Conservation (phyloP, 2,113 vertebrate species). For the Eclectus roratus region DNA sequence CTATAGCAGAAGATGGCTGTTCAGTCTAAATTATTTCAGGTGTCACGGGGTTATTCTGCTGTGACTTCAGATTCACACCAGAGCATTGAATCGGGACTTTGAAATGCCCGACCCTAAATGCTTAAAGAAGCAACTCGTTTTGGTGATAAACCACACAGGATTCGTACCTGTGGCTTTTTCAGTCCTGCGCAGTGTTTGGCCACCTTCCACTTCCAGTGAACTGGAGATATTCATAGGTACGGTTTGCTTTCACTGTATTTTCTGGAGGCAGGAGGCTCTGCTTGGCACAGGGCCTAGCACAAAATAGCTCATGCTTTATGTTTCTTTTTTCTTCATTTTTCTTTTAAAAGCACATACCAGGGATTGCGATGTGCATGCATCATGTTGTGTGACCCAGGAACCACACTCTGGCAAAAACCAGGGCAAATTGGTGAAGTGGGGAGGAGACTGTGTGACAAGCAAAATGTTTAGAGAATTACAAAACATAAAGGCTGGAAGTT, state of each 20-base stretch:
- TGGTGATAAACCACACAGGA: background rate
- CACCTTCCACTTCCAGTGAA: background rate
- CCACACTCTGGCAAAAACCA: background rate
- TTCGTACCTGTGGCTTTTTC: background rate
- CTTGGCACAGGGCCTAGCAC: constrained; percentile 15
- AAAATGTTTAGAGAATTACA: background rate
- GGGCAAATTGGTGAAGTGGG: background rate
- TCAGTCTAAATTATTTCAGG: background rate
- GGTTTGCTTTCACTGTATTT: background rate
- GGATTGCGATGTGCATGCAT: background rate
- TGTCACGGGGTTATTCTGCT: background rate
- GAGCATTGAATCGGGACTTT: background rate
- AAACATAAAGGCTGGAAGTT: background rate
- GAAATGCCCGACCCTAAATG: background rate
- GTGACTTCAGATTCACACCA: background rate
- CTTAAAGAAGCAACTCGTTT: background rate
- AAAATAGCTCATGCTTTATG: constrained; percentile 35
- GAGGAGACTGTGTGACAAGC: background rate
- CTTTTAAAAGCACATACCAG: constrained; percentile 2
- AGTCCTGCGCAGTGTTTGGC: background rate
- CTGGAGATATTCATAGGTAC: background rate
- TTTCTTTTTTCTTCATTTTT: background rate
- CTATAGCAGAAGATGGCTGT: constrained; percentile 35
- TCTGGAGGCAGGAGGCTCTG: constrained; percentile 12
- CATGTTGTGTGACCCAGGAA: background rate